Evolutionary conservation across 2,888 invertebrate species (phyloP).

Genomic region (Eupeodes luniger): DNA sequence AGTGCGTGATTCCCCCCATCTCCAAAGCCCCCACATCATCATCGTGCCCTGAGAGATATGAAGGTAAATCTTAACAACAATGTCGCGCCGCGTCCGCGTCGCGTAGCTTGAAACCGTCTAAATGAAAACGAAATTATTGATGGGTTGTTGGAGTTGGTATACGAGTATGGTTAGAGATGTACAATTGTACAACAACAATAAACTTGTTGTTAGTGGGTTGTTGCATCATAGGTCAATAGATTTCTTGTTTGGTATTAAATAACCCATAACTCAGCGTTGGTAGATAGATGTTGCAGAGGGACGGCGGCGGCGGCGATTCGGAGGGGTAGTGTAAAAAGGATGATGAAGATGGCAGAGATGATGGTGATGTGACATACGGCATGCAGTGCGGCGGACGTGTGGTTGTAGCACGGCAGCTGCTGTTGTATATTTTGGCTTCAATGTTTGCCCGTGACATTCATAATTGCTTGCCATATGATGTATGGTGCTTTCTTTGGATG

Average conservation of each 20-base stretch:
- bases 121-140: slow-evolving; percentile 50
- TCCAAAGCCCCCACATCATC: not conserved
- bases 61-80: slow-evolving; percentile 16
- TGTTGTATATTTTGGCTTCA: not conserved
- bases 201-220: slow-evolving; percentile 21
- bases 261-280: slow-evolving; percentile 44
- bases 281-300: no score
- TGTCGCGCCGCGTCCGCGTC: not conserved
- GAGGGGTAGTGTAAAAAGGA: not conserved
- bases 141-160: slow-evolving; percentile 23
- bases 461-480: slow-evolving; percentile 11
- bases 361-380: no score
- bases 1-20: slow-evolving; percentile 29
- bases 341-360: not conserved
- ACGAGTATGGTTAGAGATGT: no score
- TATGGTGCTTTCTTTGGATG: slow-evolving; percentile 55
- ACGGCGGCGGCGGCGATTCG: not conserved
- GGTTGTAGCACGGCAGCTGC: not conserved
- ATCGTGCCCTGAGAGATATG: not conserved
- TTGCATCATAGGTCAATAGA: slow-evolving; percentile 74
- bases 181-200: slow-evolving; percentile 7
- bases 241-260: slow-evolving; percentile 65
- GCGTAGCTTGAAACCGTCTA: not conserved
- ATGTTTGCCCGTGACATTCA: slow-evolving; percentile 67
- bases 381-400: not conserved